Percentiles rank a stretch among this genome's conserved stretches.
Conservation (phyloP, 2,797 vertebrate species). For the Rallus crepitans region DNA sequence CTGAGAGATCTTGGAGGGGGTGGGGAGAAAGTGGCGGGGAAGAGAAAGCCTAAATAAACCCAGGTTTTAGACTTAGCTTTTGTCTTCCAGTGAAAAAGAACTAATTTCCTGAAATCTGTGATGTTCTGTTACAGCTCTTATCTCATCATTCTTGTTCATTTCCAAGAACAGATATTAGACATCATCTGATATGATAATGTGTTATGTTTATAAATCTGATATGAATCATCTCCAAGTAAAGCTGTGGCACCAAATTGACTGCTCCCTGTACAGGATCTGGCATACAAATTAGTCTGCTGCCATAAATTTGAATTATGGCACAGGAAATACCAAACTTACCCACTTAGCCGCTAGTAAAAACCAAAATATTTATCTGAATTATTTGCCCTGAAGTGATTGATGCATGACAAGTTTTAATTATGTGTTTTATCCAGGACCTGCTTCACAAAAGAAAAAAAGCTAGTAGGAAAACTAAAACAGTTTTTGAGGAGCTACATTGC, state of each 20-base stretch:
- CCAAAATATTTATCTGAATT: slow-evolving; percentile 16
- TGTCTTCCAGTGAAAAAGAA: not conserved
- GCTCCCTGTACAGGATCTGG: not conserved
- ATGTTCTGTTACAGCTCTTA: slow-evolving; percentile 25
- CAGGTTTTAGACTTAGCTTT: not conserved
- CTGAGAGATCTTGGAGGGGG: not conserved
- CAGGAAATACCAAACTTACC: slow-evolving; percentile 41
- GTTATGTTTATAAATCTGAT: slow-evolving; percentile 31
- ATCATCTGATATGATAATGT: slow-evolving; percentile 39
- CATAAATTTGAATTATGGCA: slow-evolving; percentile 24
- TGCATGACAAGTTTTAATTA: not conserved
- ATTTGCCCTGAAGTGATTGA: slow-evolving; percentile 36
- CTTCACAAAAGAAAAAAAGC: not conserved
- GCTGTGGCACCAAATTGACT: slow-evolving; percentile 21
- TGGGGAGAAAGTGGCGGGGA: too few species aligned
- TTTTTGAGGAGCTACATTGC: not conserved
- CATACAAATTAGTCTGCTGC: slow-evolving; percentile 1
- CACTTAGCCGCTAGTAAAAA: not conserved
- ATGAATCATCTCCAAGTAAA: slow-evolving; percentile 51
- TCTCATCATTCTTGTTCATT: slow-evolving; percentile 39
- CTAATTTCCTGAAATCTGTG: slow-evolving; percentile 28
- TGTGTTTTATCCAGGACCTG: not conserved
- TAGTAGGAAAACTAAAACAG: not conserved
- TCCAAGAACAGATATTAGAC: slow-evolving; percentile 43
- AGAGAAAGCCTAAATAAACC: not conserved